Evolutionary conservation across 1,140 invertebrate genomes (phyloP).

Genomic region (Drosophila pseudoobscura): DNA sequence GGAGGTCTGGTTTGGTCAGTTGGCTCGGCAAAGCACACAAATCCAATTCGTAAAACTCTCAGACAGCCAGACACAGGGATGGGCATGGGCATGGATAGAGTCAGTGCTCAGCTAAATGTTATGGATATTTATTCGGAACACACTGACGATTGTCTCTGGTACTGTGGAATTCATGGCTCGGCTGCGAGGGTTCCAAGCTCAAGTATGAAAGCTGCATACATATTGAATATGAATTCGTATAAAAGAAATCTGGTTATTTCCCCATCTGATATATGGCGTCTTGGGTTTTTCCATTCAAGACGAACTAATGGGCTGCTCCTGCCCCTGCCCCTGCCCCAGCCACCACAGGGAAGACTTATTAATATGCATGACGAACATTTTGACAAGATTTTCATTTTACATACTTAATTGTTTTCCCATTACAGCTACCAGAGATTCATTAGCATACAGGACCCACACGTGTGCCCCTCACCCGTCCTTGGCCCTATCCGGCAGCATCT

Average conservation of each 20-base stretch:
- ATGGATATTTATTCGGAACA: slow-evolving; percentile 51
- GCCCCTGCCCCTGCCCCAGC: slow-evolving; percentile 4
- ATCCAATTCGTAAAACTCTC: slow-evolving; percentile 48
- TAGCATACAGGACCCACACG: slow-evolving; percentile 44
- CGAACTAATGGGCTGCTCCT: slow-evolving; percentile 15
- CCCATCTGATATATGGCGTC: slow-evolving; percentile 5
- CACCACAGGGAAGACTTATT: slow-evolving; percentile 39
- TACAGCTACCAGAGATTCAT: slow-evolving; percentile 48
- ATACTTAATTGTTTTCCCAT: slow-evolving; percentile 80
- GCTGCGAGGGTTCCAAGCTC: not conserved
- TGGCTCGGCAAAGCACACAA: slow-evolving; percentile 26
- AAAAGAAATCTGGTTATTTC: slow-evolving; percentile 10
- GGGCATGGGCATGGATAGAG: no score
- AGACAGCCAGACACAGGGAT: slow-evolving; percentile 16
- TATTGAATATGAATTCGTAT: not conserved
- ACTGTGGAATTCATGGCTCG: slow-evolving; percentile 5
- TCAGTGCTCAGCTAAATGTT: slow-evolving; percentile 17
- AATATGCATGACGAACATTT: slow-evolving; percentile 56
- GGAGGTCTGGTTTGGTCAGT: slow-evolving; percentile 18
- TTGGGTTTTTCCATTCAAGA: not conserved
- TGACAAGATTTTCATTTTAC: slow-evolving; percentile 68
- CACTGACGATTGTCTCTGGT: slow-evolving; percentile 18
- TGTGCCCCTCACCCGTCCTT: slow-evolving; percentile 1
- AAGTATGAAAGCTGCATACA: not conserved
- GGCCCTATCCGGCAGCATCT: slow-evolving; percentile 7